phyloP scores from a whole-genome alignment of 2,888 invertebrate species.

The Neoascia interrupta region DNA sequence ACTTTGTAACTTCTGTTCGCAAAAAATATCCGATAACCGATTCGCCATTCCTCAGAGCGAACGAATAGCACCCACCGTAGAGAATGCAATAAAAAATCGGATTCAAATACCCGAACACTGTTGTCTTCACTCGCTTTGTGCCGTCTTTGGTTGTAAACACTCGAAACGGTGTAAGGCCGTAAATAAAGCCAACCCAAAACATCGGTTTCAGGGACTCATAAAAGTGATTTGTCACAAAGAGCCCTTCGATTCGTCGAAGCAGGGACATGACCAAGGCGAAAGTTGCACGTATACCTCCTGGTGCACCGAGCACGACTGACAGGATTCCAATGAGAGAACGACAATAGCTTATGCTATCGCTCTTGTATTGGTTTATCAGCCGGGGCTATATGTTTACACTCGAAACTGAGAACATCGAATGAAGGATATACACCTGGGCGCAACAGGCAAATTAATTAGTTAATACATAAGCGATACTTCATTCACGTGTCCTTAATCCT shows the following conservation, averaged over 20 bases:
- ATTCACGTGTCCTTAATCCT: no score
- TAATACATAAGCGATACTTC: no score
- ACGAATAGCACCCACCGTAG: slow-evolving; percentile 46
- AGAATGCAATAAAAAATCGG: slow-evolving; percentile 15
- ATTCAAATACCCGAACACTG: slow-evolving; percentile 53
- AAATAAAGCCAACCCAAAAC: slow-evolving; percentile 53
- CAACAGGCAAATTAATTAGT: slow-evolving; percentile 19
- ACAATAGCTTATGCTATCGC: background rate
- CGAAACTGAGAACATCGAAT: slow-evolving; percentile 23
- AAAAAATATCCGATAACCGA: slow-evolving; percentile 70
- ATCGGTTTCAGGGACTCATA: slow-evolving; percentile 68
- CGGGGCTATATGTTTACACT: background rate
- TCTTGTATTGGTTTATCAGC: background rate
- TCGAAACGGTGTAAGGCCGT: slow-evolving; percentile 64
- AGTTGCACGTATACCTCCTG: no score
- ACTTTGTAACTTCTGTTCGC: slow-evolving; percentile 54
- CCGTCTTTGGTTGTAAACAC: slow-evolving; percentile 50
- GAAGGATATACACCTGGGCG: background rate
- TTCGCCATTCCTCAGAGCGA: slow-evolving; percentile 47
- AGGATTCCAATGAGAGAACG: background rate
- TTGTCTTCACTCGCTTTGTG: slow-evolving; percentile 29
- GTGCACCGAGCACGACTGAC: slow-evolving; percentile 12
- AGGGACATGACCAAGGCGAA: no score
- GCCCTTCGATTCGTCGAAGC: slow-evolving; percentile 20
- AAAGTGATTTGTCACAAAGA: slow-evolving; percentile 52